phyloP scores from a whole-genome alignment of 2,797 vertebrate genomes.

The Nyctalus aviator region DNA sequence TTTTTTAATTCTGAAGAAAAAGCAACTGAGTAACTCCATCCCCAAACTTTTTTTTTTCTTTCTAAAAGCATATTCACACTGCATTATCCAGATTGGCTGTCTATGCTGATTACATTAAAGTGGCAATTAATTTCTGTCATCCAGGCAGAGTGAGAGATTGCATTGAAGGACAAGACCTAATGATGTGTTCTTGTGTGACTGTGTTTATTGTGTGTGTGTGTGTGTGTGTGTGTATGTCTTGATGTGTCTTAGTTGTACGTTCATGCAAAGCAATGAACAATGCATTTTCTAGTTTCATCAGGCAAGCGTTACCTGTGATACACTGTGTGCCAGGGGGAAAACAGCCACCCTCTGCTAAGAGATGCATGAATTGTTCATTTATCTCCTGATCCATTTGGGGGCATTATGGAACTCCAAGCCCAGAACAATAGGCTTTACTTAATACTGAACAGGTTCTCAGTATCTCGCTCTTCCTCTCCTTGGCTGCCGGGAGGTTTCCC shows the following conservation, averaged over 20 bases:
- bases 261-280: constrained; percentile 27
- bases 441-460: constrained; percentile 53
- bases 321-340: background rate
- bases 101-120: background rate
- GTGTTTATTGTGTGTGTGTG: background rate
- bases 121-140: constrained; percentile 40
- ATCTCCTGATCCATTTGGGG: constrained; percentile 68
- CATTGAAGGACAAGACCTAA: background rate
- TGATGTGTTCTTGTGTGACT: background rate
- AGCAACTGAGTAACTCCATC: background rate
- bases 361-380: constrained; percentile 67
- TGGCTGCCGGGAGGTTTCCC: background rate
- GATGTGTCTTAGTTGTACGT: background rate
- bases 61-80: background rate
- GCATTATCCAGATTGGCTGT: constrained; percentile 29
- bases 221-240: background rate
- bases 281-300: background rate
- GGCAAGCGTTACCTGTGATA: constrained; percentile 51
- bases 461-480: background rate
- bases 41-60: constrained; percentile 49
- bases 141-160: background rate
- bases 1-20: background rate
- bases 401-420: constrained; percentile 63
- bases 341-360: constrained; percentile 23
- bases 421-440: constrained; percentile 62